Percentiles rank a stretch among this genome's conserved stretches.
phyloP scores from a whole-genome alignment of 2,797 vertebrate genomes.

The Rhynchotus rufescens region DNA sequence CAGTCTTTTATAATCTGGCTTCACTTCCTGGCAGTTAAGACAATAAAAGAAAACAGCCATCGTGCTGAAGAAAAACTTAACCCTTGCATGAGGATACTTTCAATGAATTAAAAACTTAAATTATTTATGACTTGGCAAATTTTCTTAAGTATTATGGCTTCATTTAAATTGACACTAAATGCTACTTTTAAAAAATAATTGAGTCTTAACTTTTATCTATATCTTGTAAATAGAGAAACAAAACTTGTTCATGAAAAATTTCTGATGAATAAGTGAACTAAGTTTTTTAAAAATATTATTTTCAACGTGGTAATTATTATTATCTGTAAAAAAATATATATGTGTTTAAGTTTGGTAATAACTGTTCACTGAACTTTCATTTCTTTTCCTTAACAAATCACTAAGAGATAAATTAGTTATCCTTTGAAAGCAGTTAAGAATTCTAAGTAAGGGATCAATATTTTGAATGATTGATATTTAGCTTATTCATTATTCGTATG shows the following conservation, averaged over 20 bases:
- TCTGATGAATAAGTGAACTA: background rate
- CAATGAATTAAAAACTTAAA: slow-evolving; percentile 18
- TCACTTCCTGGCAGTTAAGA: slow-evolving; percentile 72
- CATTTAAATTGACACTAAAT: slow-evolving; percentile 30
- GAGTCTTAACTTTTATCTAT: background rate
- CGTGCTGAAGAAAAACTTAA: slow-evolving; percentile 38
- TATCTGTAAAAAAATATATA: background rate
- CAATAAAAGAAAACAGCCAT: slow-evolving; percentile 50
- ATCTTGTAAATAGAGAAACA: background rate
- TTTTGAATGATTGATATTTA: slow-evolving; percentile 57
- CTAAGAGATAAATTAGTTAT: slow-evolving; percentile 10
- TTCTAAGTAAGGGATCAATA: slow-evolving; percentile 32
- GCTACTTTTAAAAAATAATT: background rate
- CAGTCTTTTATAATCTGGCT: slow-evolving; percentile 52
- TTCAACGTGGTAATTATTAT: background rate
- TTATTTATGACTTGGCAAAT: slow-evolving; percentile 13
- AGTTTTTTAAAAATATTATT: background rate
- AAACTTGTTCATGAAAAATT: background rate
- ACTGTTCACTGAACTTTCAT: background rate
- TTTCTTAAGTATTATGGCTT: slow-evolving; percentile 28
- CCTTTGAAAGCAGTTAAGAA: slow-evolving; percentile 44
- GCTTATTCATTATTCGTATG: slow-evolving; percentile 34
- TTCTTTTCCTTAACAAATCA: background rate
- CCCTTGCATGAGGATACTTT: slow-evolving; percentile 35
- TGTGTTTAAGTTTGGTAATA: background rate